Base-by-base conservation (phyloP, 2,797 vertebrate species). In the Crenuchus spilurus region DNA sequence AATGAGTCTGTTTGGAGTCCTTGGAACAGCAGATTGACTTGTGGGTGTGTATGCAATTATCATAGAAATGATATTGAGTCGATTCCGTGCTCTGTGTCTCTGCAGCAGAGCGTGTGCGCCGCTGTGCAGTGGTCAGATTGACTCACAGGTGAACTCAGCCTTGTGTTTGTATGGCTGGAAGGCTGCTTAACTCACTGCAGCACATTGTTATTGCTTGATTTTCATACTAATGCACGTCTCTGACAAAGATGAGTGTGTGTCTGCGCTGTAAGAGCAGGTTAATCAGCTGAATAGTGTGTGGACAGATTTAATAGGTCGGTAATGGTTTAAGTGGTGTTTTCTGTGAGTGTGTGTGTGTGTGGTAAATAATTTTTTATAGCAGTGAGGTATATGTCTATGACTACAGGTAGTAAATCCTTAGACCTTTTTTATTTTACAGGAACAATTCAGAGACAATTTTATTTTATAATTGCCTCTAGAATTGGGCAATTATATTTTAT, bases 1-100 rank as follows among this genome's bases (percentile, higher is more conserved):
- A 77, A 70, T 72, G 72, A 67, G 37, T 51, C 44, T 54, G 57
- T 73, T 42, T 52, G 16, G n/a, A 68, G 63, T 81, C 68, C 51
- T 68, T 64, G 68, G 52, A 75, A 57, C 72, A 74, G 77, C 52
- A 69, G 57, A 80, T 79, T 69, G 57, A 76, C 67, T 75, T 60
- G 49, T 82, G 73, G 70, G 74, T 60, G 51, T 81, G 57, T 77
- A 46, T 63, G 60, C 62, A 76, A 70, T 82, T 82, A 79, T 80
- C 77, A 82, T 73, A 74, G 73, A 78, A 58, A 74, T 76, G 70
- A 80, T 76, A 65, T 31, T 20, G 76, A 78, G 62, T 28, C 48
- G 20, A 33, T 48, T 63, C 39, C 35, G 42, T 41, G 54, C 67
- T 16, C 31, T 68, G 46, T 37, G 63, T 35, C 26, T 37, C 54